Base-by-base conservation (phyloP, 2,888 invertebrate species). In the Plusia festucae region DNA sequence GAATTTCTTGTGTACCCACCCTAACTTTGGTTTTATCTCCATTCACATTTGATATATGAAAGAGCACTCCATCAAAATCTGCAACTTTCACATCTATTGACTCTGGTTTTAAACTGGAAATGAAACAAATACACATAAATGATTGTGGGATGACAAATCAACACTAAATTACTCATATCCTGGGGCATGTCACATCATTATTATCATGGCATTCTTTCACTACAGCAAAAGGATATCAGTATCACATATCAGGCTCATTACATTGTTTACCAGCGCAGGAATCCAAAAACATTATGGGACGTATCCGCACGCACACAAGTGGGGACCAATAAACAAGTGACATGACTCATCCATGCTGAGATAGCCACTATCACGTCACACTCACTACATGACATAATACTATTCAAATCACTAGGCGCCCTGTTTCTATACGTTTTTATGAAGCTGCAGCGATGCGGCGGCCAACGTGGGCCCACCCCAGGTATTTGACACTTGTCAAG, bases 61-160 rank as follows among this genome's bases (percentile, higher is more conserved):
- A 99, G 82, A 99, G 95, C 75, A 99, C 99, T 85, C 99, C 99
- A 96, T 99, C 99, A 95, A 99, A 99, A 96, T 99, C 99, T 83
- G 99, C 98, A 90, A 99, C 97, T 81, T 96, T 97, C 86, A 99
- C 97, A 95, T 99, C 99, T 90, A 99, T 98, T 83, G 98, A 98
- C 93, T 99, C 99, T 78, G 98, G 97, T 96, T 99, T 99, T 91
- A 97, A 97, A 81, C 99, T 99, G 95, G 76, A 97, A 97, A 81
- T 40, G 68, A 79, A 79, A 68, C 64, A 67, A 49, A 66, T 68
- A 65, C 70, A 68, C 66, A 70, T 75, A 67, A 58, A 63, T 71
- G 6, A 24, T 49, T 61, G 61, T 64, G 65, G 53, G 68, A 58
- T 68, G 64, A 69, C 64, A 70, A 70, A 72, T 83, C 61, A 72